Evolutionary conservation across 2,113 vertebrate genomes (phyloP), one percentile per base, ranked within the genome.

Genomic region (Phyllostomus discolor): DNA sequence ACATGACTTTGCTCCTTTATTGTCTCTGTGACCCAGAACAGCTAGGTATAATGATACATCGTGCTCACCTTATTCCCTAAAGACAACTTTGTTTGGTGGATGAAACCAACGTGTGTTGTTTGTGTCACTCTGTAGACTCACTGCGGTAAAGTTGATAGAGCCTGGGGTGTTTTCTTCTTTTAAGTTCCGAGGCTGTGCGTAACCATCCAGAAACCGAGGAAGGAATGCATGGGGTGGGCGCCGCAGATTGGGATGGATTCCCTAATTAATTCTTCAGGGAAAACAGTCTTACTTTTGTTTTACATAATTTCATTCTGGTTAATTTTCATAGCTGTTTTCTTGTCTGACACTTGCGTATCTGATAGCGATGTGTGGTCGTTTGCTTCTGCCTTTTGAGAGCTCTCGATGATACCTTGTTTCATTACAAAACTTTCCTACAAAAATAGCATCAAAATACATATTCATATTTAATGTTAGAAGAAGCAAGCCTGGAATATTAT

Each of bases 231-330:
- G 22, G 43, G 73, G 26, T 85, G 2, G 20, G 31, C 57, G 12
- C 50, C 88, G 12, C 19, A 78, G 7, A 73, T 14, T 73, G 50
- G 1, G 72, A 64, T 31, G 35, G 31, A 33, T 86, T 22, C 3
- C 62, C 50, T 93, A 92, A 94, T 90, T 92, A 80, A 92, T 88
- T 93, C 87, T 81, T 84, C 33, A 84, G 24, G 38, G n/a, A 89
- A 93, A 95, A 93, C 9, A 76, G 6, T 78, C 24, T 93, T 20
- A 72, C 38, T 81, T 91, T 95, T 59, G 83, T 82, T 88, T 90
- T 52, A 67, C 33, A 76, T 80, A 95, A 79, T n/a, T 84, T 88
- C 46, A 59, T 66, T 95, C 75, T 94, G 3, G 70, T 90, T 96
- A 96, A 62, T 91, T 75, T 90, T 50, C 12, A 57, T 69, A 67